phyloP scores from a whole-genome alignment of 2,888 invertebrate species.

The Aphodius granarius region DNA sequence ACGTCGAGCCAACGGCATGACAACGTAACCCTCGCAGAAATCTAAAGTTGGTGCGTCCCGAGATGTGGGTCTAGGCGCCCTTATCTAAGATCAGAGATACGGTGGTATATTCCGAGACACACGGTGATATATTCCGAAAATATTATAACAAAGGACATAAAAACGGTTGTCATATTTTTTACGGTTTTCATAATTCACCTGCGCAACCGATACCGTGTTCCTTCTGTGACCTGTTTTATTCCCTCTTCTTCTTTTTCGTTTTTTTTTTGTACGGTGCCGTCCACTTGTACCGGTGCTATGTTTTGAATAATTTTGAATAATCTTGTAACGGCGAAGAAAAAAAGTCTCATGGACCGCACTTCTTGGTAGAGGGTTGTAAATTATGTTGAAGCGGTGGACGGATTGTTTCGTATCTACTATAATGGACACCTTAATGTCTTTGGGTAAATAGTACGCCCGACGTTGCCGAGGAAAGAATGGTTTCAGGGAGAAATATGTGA shows the following conservation, averaged over 20 bases:
- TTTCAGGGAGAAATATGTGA: not conserved
- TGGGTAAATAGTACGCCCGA: not conserved
- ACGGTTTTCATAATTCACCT: conserved; percentile 53
- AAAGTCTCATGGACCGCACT: conserved; percentile 39
- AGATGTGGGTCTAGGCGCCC: conserved; percentile 39
- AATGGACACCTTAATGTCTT: not conserved
- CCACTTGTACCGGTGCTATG: conserved; percentile 35
- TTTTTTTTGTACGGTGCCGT: conserved; percentile 30
- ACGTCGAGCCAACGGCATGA: conserved; percentile 18
- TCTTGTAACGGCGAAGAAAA: conserved; percentile 40
- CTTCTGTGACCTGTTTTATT: conserved; percentile 20
- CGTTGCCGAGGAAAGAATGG: not conserved
- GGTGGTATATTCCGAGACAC: conserved; percentile 33
- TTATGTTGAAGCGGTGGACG: conserved; percentile 29
- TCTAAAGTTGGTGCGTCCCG: conserved; percentile 11
- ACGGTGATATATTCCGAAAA: conserved; percentile 49
- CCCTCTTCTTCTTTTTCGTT: conserved; percentile 27
- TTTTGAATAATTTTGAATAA: conserved; percentile 53
- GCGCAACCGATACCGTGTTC: conserved; percentile 23
- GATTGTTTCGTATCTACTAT: conserved; percentile 34
- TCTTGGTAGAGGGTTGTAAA: conserved; percentile 41
- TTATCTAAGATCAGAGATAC: conserved; percentile 47
- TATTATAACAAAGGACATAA: conserved; percentile 50
- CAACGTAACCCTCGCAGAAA: conserved; percentile 23
- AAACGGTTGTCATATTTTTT: conserved; percentile 52